Base-by-base conservation (phyloP, 2,113 vertebrate species). In the Pachypanchax playfairii region DNA sequence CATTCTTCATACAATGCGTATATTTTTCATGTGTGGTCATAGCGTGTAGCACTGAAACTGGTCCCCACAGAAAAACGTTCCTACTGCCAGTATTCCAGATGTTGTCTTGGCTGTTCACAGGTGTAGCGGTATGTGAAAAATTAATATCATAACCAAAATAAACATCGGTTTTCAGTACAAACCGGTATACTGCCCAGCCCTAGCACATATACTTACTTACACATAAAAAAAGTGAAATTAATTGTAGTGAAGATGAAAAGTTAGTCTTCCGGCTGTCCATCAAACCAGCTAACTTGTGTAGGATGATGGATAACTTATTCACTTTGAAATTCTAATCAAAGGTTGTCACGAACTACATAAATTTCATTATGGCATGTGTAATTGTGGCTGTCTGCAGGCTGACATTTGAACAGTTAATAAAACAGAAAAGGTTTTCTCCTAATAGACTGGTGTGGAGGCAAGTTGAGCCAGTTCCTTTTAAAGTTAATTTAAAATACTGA, bases 341-440 rank as follows among this genome's bases (percentile, higher is more conserved):
- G 60, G 42, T 26, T 58, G 58, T 67, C 62, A 68, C 49, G 43
- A 71, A 56, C 41, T 0, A 44, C 51, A 52, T 69, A 63, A 54
- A 59, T 67, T 59, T 60, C 13, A 54, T 65, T 31, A 44, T 47
- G 26, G 31, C 1, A 3, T 13, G 28, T 55, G 29, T 56, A 43
- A 65, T 43, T 51, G 59, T 67, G 44, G 60, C 53, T 56, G 65
- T 68, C 65, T 73, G 54, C 57, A 60, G 57, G 56, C 36, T 79
- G 70, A 82, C 80, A 84, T 87, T 84, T 78, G 15, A 77, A 76
- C 61, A 78, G 67, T 79, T 75, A 65, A 82, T 83, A 75, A 75
- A 71, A 65, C 44, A 36, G 55, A 41, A 57, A 75, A 62, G 60
- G 24, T 28, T 52, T 31, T 60, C 36, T 52, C 1, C 28, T 3